phyloP scores from a whole-genome alignment of 2,797 vertebrate genomes.

The Malurus splendens region DNA sequence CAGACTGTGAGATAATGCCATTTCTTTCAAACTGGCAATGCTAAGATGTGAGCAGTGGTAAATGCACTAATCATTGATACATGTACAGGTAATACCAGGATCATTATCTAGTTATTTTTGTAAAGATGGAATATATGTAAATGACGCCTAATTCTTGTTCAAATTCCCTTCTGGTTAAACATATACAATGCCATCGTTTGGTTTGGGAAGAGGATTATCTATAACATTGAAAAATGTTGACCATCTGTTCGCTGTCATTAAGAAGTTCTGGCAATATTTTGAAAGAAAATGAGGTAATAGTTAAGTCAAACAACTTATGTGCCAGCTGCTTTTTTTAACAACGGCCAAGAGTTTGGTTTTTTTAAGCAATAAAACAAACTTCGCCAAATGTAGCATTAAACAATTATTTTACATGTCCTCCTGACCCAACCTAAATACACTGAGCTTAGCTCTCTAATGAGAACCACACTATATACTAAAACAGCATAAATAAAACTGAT shows the following conservation, averaged over 20 bases:
- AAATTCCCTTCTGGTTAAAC: neutral
- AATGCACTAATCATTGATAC: neutral
- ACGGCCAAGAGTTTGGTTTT: conserved; percentile 26
- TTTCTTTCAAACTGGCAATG: neutral
- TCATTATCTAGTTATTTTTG: neutral
- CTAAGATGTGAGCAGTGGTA: neutral
- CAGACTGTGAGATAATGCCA: neutral
- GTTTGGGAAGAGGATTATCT: conserved; percentile 44
- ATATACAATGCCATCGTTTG: conserved; percentile 10
- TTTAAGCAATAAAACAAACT: conserved; percentile 14
- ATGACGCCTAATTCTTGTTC: neutral
- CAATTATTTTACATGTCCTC: conserved; percentile 38
- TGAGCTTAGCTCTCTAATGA: conserved; percentile 2
- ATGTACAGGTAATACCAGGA: neutral
- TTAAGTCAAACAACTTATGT: conserved; percentile 38
- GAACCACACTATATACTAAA: neutral
- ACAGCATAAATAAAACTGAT: neutral
- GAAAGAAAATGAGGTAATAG: conserved; percentile 66
- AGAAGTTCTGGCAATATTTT: conserved; percentile 51
- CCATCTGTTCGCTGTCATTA: conserved; percentile 52
- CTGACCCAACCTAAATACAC: neutral
- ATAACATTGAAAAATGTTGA: conserved; percentile 17
- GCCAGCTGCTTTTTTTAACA: conserved; percentile 60
- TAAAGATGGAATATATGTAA: neutral
- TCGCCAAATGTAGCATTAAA: conserved; percentile 55